Base-by-base conservation (phyloP, 1,140 invertebrate genomes). In the Cydia strobilella region DNA sequence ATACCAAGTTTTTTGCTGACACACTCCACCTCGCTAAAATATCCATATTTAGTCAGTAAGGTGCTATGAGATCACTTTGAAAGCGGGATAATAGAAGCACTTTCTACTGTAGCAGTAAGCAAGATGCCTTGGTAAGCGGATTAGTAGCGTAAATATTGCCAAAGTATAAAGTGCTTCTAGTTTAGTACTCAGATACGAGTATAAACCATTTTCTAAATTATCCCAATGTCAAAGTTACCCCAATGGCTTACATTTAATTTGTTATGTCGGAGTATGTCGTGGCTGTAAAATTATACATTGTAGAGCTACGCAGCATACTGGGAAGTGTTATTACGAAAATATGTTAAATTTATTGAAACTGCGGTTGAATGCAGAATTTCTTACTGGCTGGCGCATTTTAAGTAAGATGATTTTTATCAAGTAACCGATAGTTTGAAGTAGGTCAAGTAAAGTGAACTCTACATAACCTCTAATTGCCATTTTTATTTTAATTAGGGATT, bases 341-440 rank as follows among this genome's bases (percentile, higher is more conserved):
- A 59, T 59, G 54, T 59, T 59, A 59, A 59, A 59, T 20, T 59
- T 59, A 59, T 59, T 59, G 54, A 59, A 59, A 59, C 54, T 59
- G 54, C 54, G 54, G 54, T 59, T 23, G 9, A 23, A 59, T 59
- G 54, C 54, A 23, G 20, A 59, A 59, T 23, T 59, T 23, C 54
- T 59, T 59, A 59, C 20, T 59, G 54, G 54, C 20, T 59, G 20
- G 18, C 20, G 54, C 20, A 59, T 59, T 59, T 59, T 59, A 59
- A 59, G 23, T 51, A 51, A 42, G 54, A 59, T 7, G n/a, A 18
- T 23, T 23, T 54, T 59, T 59, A 59, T 59, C n/a, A 59, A 20
- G 54, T 59, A 59, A 7, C 7, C 20, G 7, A 18, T 54, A 2
- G 20, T 23, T 54, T 23, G 20, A 59, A 10, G 2, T n/a, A 23